These are phyloP conservation scores for Masticophis lateralis DNA, from an alignment of 2,797 vertebrate species.

Conservation along the genomic window DNA sequence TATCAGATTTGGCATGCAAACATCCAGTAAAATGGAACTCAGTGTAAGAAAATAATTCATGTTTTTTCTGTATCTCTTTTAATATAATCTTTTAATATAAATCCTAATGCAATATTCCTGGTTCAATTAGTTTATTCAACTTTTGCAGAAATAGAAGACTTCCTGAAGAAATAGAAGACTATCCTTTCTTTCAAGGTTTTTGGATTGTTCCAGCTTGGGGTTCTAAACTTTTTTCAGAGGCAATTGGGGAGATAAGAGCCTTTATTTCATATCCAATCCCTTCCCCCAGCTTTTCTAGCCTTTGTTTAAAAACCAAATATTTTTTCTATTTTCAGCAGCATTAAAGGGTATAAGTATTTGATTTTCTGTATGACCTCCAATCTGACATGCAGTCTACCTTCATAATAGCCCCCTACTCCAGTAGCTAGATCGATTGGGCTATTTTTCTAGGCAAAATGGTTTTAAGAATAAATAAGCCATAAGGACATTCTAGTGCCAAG, in stretches of 20 bases:
- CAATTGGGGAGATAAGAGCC: background rate
- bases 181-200: background rate
- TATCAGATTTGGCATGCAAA: background rate
- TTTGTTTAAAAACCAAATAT: background rate
- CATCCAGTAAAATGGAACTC: background rate
- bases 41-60: background rate
- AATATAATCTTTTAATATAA: too few relatives aligned
- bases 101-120: too few relatives aligned
- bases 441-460: background rate
- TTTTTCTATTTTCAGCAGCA: background rate
- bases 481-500: background rate
- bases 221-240: too few relatives aligned
- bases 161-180: background rate
- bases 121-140: too few relatives aligned
- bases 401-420: background rate
- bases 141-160: too few relatives aligned
- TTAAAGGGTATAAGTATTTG: background rate
- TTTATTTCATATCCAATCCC: background rate
- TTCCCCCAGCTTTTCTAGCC: background rate
- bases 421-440: background rate
- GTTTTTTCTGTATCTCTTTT: background rate
- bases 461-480: background rate
- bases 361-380: background rate
- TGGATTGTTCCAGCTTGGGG: too few relatives aligned
- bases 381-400: background rate